Percentiles rank a stretch among this genome's conserved stretches.
These are phyloP conservation scores for Drosophila paulistorum DNA, from an alignment of 1,140 invertebrate species.

Conservation along the genomic window DNA sequence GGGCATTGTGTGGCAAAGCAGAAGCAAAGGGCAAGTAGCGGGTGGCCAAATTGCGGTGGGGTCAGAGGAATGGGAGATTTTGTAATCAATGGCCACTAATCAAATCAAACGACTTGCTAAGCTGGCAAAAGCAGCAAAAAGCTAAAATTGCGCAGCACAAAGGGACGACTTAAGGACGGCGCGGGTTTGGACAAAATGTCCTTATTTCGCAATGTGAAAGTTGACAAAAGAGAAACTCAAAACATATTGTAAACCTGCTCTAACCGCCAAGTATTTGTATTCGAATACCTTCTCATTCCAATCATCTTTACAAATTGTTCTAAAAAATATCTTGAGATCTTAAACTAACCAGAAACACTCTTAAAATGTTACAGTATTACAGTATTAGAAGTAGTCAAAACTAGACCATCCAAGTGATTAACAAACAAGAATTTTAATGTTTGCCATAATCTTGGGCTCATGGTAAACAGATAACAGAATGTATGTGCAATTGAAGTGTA, in stretches of 20 bases:
- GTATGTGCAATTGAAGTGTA: too few species aligned
- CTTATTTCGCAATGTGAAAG: conserved; percentile 5
- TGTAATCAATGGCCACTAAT: conserved; percentile 56
- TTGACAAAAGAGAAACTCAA: conserved; percentile 1
- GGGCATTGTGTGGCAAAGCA: background rate
- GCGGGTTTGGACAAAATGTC: background rate
- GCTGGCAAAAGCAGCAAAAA: conserved; percentile 40
- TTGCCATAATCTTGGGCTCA: too few species aligned
- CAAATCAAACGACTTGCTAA: conserved; percentile 60
- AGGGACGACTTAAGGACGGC: background rate
- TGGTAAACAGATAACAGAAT: too few species aligned
- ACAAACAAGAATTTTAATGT: too few species aligned
- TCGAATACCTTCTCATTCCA: background rate
- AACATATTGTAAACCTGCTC: background rate
- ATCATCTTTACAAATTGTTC: too few species aligned
- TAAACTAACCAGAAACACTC: too few species aligned
- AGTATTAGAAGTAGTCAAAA: too few species aligned
- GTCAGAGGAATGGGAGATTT: background rate
- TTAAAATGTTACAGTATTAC: too few species aligned
- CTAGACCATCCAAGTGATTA: too few species aligned
- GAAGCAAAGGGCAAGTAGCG: conserved; percentile 9
- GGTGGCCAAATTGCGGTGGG: background rate
- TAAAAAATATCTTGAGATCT: too few species aligned
- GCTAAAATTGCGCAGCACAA: conserved; percentile 4
- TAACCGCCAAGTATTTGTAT: background rate